A percentile compares a stretch with the other conserved stretches of the same genome.
phyloP scores from a whole-genome alignment of 2,113 vertebrate genomes.

The human (Homo sapiens) region GRCh38 chr6:10239501-10240000 shows the following conservation, averaged over 20 bases:
- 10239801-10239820: neutral
- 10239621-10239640: neutral
- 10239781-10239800: neutral
- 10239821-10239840: neutral
- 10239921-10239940: neutral
- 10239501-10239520: neutral
- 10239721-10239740: neutral
- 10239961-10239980: neutral
- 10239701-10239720: neutral
- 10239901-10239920: neutral
- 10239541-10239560: neutral
- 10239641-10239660: neutral
- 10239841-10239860: neutral
- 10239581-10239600: neutral
- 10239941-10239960: neutral
- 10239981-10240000: neutral
- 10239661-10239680: neutral
- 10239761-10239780: neutral
- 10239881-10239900: neutral
- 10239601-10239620: neutral
- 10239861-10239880: slow-evolving; percentile 21
- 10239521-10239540: neutral
- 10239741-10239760: neutral
- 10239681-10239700: neutral
- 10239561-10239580: neutral